phyloP scores from a whole-genome alignment of 64 coral and sea anemone species.

The Platygyra sinensis region DNA sequence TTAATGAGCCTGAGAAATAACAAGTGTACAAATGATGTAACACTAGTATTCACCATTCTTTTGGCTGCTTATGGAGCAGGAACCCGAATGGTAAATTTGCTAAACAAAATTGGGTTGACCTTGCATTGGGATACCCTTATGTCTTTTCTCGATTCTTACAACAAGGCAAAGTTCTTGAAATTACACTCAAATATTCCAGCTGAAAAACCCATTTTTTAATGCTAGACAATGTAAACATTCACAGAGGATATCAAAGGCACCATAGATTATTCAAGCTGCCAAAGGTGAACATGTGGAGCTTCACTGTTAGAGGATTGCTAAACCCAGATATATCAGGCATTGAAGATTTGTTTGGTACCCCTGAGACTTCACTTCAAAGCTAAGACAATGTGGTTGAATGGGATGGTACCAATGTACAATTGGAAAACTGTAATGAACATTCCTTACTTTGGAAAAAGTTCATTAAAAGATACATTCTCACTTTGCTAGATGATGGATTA shows the following conservation, averaged over 20 bases:
- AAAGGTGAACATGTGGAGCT: slow-evolving; percentile 37
- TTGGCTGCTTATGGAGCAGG: slow-evolving; percentile 49
- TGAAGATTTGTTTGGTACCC: slow-evolving; percentile 3
- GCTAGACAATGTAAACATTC: slow-evolving; percentile 51
- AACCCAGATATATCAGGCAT: slow-evolving; percentile 14
- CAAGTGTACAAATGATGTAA: slow-evolving; percentile 27
- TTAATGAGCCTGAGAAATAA: slow-evolving; percentile 29
- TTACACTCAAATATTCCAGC: not conserved
- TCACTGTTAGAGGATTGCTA: slow-evolving; percentile 42
- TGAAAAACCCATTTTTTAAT: slow-evolving; percentile 27
- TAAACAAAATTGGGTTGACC: slow-evolving; percentile 35
- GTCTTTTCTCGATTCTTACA: slow-evolving; percentile 13
- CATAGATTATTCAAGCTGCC: slow-evolving; percentile 24
- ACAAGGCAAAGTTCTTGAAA: not conserved
- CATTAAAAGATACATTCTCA: no score
- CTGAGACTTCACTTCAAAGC: slow-evolving; percentile 16
- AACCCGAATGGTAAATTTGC: slow-evolving; percentile 37
- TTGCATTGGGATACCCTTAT: slow-evolving; percentile 51
- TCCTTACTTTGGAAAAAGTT: slow-evolving; percentile 3
- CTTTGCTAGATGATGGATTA: no score
- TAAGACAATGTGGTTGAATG: slow-evolving; percentile 28
- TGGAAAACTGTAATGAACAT: slow-evolving; percentile 34
- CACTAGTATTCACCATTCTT: slow-evolving; percentile 33
- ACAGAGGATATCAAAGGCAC: slow-evolving; percentile 33
- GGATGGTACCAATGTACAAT: not conserved